Base-by-base conservation (phyloP, 2,113 vertebrate species). In the Neolamprologus toae region DNA sequence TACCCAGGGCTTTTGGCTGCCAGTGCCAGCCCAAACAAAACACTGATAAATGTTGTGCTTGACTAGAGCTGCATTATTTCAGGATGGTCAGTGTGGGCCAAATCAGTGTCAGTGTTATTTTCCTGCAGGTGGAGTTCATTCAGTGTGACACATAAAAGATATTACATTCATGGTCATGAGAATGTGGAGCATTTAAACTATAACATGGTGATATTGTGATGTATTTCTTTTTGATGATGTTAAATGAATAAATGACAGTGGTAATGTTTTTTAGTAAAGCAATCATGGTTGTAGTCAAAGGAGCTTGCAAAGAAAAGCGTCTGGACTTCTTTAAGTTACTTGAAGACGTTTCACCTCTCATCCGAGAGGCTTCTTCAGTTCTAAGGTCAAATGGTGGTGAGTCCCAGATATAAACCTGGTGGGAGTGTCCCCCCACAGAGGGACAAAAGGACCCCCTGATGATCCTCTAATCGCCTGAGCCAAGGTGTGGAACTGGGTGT, bases 61-160 rank as follows among this genome's bases (percentile, higher is more conserved):
- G 86, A 88, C 83, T 90, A 92, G 61, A 87, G 73, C 84, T 83
- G 82, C 78, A 90, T 90, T 90, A 71, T 91, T 87, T 88, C 83
- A 90, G 88, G 7, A 35, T 81, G 79, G 49, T 86, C 86, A 92
- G 42, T 86, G 47, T 86, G 82, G 47, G 80, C 81, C 66, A 87
- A 80, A 86, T 89, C 86, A 88, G 49, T 66, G 55, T 87, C 55
- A 57, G 8, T 90, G 83, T 83, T 80, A 14, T 85, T 84, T 88
- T 55, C 76, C 59, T 10, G 47, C 33, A 81, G 21, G 83, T 63
- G 33, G 31, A 47, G 79, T 81, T 85, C 8, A 66, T 81, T 86
- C 57, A 80, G 6, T 55, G 61, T 82, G 57, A 83, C 26, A 11
- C 49, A 82, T 79, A 90, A 82, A 33, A 82, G 10, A 61, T 12